A percentile compares a stretch with the other conserved stretches of the same genome.
Evolutionary conservation across 1,140 invertebrate genomes (phyloP).

Genomic region (Cephus cinctus): DNA sequence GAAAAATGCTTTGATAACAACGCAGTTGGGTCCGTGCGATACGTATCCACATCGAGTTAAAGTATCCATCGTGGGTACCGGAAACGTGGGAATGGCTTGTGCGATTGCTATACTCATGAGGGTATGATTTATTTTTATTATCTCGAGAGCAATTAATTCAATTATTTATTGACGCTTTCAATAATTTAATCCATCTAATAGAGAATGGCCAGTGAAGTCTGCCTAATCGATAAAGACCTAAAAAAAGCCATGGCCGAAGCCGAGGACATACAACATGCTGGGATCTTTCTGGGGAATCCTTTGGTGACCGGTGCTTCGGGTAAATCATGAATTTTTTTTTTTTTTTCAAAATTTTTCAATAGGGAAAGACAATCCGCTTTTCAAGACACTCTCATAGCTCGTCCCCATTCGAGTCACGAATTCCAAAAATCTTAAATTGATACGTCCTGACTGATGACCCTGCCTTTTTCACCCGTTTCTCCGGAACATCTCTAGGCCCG

Average conservation of each 20-base stretch:
- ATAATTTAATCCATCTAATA: no score
- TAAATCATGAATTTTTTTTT: no score
- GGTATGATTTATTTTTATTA: no score
- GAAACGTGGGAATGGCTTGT: slow-evolving; percentile 42
- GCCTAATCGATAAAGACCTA: slow-evolving; percentile 40
- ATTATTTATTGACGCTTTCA: no score
- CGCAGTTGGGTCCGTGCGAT: slow-evolving; percentile 33
- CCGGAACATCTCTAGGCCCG: slow-evolving; percentile 10
- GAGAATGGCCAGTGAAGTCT: slow-evolving; percentile 42
- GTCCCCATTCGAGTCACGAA: slow-evolving; percentile 6
- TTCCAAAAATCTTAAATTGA: slow-evolving; percentile 20
- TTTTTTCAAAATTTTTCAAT: no score
- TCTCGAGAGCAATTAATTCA: no score
- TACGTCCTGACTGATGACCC: slow-evolving; percentile 21
- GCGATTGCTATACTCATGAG: slow-evolving; percentile 43
- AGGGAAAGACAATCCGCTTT: no score
- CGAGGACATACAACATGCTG: slow-evolving; percentile 41
- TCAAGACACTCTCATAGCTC: no score
- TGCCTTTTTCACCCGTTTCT: slow-evolving; percentile 6
- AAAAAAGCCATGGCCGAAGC: slow-evolving; percentile 39
- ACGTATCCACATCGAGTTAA: slow-evolving; percentile 37
- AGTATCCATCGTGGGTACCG: slow-evolving; percentile 41
- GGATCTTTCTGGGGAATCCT: slow-evolving; percentile 41
- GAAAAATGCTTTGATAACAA: slow-evolving; percentile 45
- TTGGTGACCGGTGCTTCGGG: slow-evolving; percentile 39